These are phyloP conservation scores for Cataglyphis albicans DNA, from an alignment of 2,888 invertebrate genomes.

Conservation along the genomic window DNA sequence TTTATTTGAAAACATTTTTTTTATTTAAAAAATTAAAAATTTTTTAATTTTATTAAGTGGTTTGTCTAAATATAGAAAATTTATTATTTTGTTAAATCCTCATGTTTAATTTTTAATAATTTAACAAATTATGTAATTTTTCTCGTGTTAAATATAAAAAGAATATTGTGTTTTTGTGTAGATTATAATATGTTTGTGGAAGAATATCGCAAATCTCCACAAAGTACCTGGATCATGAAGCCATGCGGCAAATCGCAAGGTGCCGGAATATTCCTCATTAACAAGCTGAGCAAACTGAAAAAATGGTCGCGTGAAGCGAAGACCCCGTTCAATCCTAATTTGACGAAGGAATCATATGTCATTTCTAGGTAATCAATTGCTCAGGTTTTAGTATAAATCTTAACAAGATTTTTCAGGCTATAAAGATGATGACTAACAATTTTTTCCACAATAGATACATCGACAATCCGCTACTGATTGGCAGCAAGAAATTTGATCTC, in stretches of 20 bases:
- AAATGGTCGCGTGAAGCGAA: conserved; percentile 95
- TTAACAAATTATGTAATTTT: not conserved
- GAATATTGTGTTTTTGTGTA: conserved; percentile 24
- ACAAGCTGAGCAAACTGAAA: conserved; percentile 97
- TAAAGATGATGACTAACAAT: not conserved
- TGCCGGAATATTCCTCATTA: conserved; percentile 97
- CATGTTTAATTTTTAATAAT: not conserved
- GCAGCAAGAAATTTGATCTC: conserved; percentile 98
- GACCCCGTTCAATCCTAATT: conserved; percentile 93
- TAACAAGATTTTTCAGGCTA: not conserved
- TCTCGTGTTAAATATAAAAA: not conserved
- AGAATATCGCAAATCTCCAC: conserved; percentile 97
- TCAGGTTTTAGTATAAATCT: not conserved
- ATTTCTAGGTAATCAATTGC: conserved; percentile 91
- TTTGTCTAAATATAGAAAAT: not conserved
- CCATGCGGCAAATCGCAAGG: conserved; percentile 98
- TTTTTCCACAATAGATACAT: conserved; percentile 89
- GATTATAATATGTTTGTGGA: conserved; percentile 99
- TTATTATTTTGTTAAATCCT: not conserved
- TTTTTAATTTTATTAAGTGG: not conserved
- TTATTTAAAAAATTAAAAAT: not conserved
- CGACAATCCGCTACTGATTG: conserved; percentile 97
- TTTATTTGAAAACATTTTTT: not conserved
- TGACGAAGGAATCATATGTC: conserved; percentile 96
- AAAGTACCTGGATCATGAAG: conserved; percentile 99